These are phyloP conservation scores for Oxyruncus cristatus DNA, from an alignment of 2,113 vertebrate species.

Conservation along the genomic window DNA sequence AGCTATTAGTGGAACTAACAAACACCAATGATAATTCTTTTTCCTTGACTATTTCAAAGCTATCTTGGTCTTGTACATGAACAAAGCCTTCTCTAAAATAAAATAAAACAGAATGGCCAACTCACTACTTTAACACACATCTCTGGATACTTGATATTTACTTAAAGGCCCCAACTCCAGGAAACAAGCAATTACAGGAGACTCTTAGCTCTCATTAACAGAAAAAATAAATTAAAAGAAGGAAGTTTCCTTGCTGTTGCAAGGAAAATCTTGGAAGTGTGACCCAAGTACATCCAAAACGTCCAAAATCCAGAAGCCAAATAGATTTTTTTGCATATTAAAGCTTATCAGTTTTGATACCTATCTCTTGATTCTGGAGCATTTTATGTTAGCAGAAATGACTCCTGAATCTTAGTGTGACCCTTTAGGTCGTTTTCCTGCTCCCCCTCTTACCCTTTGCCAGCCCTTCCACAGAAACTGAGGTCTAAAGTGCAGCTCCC, in stretches of 20 bases:
- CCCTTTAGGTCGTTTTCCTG: not conserved
- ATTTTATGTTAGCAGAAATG: not conserved
- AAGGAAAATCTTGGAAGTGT: not conserved
- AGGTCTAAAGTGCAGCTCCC: not conserved
- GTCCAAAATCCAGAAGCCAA: not conserved
- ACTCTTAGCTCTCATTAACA: not conserved
- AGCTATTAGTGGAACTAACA: slow-evolving; percentile 4
- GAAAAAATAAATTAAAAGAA: not conserved
- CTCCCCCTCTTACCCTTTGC: not conserved
- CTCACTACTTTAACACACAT: not conserved
- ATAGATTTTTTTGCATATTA: rapidly evolving
- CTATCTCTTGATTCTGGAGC: not conserved
- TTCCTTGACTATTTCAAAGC: not conserved
- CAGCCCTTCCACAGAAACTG: not conserved
- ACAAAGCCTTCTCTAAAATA: not conserved
- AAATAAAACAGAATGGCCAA: not conserved
- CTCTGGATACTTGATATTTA: not conserved
- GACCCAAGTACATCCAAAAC: not conserved
- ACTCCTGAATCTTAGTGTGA: not conserved
- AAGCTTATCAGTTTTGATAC: not conserved
- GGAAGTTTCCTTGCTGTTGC: not conserved
- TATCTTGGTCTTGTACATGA: not conserved
- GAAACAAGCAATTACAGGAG: slow-evolving; percentile 13
- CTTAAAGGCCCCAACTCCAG: not conserved
- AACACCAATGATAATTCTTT: not conserved